A percentile compares a stretch with the other conserved stretches of the same genome.
Evolutionary conservation across 2,113 vertebrate genomes (phyloP).

Genomic region (Lipophrys pholis): DNA sequence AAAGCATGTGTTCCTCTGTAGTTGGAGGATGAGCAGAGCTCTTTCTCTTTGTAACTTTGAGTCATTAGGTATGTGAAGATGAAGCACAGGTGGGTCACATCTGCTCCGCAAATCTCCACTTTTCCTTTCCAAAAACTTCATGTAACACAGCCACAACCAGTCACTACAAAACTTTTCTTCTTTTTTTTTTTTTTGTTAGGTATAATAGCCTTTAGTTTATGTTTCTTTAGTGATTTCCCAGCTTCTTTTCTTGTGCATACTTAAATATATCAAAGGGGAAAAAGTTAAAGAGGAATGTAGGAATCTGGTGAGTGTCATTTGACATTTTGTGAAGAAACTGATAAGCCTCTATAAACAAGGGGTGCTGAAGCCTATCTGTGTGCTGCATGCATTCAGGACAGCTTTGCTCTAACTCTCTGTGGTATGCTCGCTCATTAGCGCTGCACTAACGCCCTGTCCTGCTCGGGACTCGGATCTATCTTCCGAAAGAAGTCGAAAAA

Average conservation of each 20-base stretch:
- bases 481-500: background rate
- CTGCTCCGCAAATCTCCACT: background rate
- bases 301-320: conserved; percentile 68
- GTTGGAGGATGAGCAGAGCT: background rate
- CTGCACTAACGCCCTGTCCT: background rate
- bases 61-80: background rate
- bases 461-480: background rate
- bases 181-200: too few species aligned
- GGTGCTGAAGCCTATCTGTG: conserved; percentile 16
- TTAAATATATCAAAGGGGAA: background rate
- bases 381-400: conserved; percentile 22
- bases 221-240: too few species aligned
- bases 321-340: conserved; percentile 67
- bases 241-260: too few species aligned
- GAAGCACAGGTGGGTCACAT: conserved; percentile 20
- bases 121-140: conserved; percentile 1
- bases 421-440: conserved; percentile 31
- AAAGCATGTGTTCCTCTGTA: conserved; percentile 8
- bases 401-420: conserved; percentile 20
- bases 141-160: too few species aligned
- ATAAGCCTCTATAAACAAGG: conserved; percentile 72
- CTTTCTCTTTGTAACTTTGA: background rate
- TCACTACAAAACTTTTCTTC: too few species aligned
- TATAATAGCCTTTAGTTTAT: too few species aligned
- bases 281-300: conserved; percentile 59